Percentiles rank a stretch among this genome's conserved stretches.
Conservation (phyloP, 2,113 vertebrate genomes). For the Stegastes partitus region DNA sequence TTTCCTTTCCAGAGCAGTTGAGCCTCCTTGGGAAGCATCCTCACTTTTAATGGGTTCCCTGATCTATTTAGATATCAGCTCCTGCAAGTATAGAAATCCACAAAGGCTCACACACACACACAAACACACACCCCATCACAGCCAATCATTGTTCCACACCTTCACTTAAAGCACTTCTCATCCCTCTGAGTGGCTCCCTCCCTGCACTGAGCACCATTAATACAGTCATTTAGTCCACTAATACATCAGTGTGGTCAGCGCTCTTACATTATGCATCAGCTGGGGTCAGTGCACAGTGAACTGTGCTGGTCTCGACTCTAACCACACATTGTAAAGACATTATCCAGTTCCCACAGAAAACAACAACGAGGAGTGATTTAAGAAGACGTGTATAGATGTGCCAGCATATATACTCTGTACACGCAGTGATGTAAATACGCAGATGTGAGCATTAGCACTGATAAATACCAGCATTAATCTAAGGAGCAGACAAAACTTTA, state of each 20-base stretch:
- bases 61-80: not conserved
- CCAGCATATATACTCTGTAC: not conserved
- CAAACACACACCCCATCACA: slow-evolving; percentile 10
- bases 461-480: too few species aligned
- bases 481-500: too few species aligned
- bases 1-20: not conserved
- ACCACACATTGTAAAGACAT: slow-evolving; percentile 81
- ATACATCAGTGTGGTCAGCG: slow-evolving; percentile 75
- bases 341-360: slow-evolving; percentile 73
- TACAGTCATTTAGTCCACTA: slow-evolving; percentile 76
- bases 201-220: slow-evolving; percentile 66
- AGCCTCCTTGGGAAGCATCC: not conserved
- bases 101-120: not conserved
- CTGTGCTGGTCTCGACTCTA: slow-evolving; percentile 74
- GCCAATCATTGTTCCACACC: slow-evolving; percentile 64
- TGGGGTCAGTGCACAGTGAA: slow-evolving; percentile 73
- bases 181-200: slow-evolving; percentile 66
- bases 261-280: slow-evolving; percentile 75
- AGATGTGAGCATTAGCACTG: too few species aligned
- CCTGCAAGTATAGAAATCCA: not conserved
- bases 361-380: slow-evolving; percentile 55
- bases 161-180: slow-evolving; percentile 74
- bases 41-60: slow-evolving; percentile 28
- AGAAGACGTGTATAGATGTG: slow-evolving; percentile 32
- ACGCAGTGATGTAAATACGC: not conserved